Base-by-base conservation (phyloP, 2,888 invertebrate species). In the Nomada hirtipes region DNA sequence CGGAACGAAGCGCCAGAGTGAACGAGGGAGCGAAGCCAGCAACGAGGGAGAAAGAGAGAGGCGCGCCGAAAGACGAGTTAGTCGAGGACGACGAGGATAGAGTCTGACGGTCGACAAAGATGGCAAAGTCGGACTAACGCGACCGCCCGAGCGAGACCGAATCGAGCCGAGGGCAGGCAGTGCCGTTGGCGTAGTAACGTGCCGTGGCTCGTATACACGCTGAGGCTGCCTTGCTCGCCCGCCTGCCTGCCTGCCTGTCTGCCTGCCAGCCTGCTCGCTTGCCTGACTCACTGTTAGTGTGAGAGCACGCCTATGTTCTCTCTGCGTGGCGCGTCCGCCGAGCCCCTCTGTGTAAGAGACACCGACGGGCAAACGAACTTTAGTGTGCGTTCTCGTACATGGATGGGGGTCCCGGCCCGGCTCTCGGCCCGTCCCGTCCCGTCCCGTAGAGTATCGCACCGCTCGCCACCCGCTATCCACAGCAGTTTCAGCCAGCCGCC, bases 391-490 rank as follows among this genome's bases (percentile, higher is more conserved):
- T 72, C 20, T 18, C 29, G 70, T 79, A 76, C 83, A 77, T 83
- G 84, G 86, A 84, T 77, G 86, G 84, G 90, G 89, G 89, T 91
- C 91, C 90, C 90, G 90, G 90, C 89, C 86, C 89, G 89, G 87
- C 89, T 89, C 89, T 91, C 91, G 90, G 89, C 86, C 90, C 91
- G 91, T 91, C 88, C 89, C 89, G 91, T 90, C 88, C 89, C 89
- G 91, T 90, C 88, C 90, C 90, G 89, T 87, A 42, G 90, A 91
- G 91, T 91, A 91, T 91, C 92, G 91, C 91, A 91, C 91, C 88
- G 88, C 84, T 90, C 89, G 89, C 91, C 91, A 91, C 91, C 91
- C 91, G 91, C 91, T 91, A 91, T 90, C 91, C 85, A 86, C 88
- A 86, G 89, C 89, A 89, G 89, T 89, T 88, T 89, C 89, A 89